Conservation (phyloP, 1,140 invertebrate genomes). For the Tenebrio molitor region DNA sequence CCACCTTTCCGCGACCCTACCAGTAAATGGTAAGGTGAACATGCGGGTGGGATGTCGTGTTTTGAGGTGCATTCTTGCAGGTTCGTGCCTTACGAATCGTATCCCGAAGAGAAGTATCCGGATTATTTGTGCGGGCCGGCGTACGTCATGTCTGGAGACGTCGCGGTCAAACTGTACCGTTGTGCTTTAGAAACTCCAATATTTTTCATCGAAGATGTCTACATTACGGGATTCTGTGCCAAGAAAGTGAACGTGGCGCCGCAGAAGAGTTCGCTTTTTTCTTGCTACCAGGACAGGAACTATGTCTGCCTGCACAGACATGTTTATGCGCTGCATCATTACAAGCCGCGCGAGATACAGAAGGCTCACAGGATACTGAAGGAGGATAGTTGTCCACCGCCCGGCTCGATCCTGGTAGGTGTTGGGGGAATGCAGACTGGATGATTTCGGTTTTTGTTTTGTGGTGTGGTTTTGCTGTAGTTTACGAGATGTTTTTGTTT, state of each 20-base stretch:
- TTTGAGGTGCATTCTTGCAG: slow-evolving; percentile 68
- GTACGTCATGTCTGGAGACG: slow-evolving; percentile 83
- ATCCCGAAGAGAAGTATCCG: slow-evolving; percentile 65
- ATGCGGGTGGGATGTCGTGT: no score
- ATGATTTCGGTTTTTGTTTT: not conserved
- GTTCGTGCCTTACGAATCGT: slow-evolving; percentile 87
- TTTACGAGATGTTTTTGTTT: no score
- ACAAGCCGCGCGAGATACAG: not conserved
- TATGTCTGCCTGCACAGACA: slow-evolving; percentile 5
- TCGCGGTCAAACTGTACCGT: slow-evolving; percentile 77
- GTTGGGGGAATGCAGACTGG: not conserved
- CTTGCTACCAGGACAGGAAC: not conserved
- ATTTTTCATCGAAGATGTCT: slow-evolving; percentile 89
- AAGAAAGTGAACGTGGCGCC: not conserved
- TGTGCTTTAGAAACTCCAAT: slow-evolving; percentile 78
- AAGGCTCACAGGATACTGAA: not conserved
- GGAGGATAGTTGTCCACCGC: not conserved
- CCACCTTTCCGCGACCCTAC: slow-evolving; percentile 77
- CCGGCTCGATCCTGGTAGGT: not conserved
- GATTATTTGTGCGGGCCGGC: slow-evolving; percentile 88
- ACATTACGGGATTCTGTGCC: slow-evolving; percentile 78
- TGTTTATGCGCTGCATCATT: not conserved
- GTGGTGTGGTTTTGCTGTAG: no score
- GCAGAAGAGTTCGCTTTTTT: not conserved
- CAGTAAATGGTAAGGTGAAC: slow-evolving; percentile 87